These are phyloP conservation scores for Melipona beecheii DNA, from an alignment of 2,888 invertebrate genomes.

Conservation along the genomic window DNA sequence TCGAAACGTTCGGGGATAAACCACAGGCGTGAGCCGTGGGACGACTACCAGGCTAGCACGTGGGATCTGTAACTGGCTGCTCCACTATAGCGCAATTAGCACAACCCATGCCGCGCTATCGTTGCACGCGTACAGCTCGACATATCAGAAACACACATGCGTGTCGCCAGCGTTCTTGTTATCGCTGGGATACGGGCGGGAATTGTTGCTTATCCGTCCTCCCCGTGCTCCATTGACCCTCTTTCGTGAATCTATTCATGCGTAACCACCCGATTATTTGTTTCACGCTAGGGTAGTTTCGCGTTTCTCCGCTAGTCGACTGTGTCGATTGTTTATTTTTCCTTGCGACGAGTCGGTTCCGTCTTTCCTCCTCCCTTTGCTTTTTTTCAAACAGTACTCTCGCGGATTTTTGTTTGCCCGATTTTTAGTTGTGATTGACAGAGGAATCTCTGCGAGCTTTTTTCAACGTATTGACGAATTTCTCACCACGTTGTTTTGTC, in stretches of 20 bases:
- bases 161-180: slow-evolving; percentile 36
- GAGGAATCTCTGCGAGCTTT: not conserved
- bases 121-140: slow-evolving; percentile 51
- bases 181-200: slow-evolving; percentile 33
- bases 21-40: slow-evolving; percentile 54
- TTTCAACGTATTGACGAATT: not conserved
- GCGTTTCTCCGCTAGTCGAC: not conserved
- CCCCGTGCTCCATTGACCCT: slow-evolving; percentile 28
- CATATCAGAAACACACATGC: slow-evolving; percentile 17
- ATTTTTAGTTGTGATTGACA: not conserved
- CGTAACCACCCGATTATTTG: not conserved
- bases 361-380: not conserved
- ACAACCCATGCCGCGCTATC: slow-evolving; percentile 67
- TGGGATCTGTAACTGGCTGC: slow-evolving; percentile 67
- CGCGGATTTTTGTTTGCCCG: not conserved
- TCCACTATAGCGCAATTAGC: slow-evolving; percentile 64
- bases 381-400: not conserved
- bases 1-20: slow-evolving; percentile 56
- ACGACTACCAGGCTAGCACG: slow-evolving; percentile 60
- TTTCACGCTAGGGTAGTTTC: not conserved
- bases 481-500: not conserved
- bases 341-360: too few relatives aligned
- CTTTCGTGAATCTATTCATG: slow-evolving; percentile 19
- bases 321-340: not conserved
- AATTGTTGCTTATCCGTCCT: slow-evolving; percentile 27